Conservation (phyloP, 2,113 vertebrate species). For the Salminus brasiliensis region DNA sequence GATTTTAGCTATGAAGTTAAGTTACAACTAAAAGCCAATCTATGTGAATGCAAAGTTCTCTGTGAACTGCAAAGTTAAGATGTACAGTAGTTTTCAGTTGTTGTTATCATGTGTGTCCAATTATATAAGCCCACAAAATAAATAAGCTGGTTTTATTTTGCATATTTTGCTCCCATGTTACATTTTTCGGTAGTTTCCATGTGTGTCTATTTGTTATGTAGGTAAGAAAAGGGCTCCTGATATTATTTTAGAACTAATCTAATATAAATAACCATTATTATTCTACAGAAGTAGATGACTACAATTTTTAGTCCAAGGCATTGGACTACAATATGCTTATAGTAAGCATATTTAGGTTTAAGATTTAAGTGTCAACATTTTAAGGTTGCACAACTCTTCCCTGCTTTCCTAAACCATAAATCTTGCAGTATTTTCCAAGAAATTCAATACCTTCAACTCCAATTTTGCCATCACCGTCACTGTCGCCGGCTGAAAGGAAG, state of each 20-base stretch:
- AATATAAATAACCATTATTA: no score
- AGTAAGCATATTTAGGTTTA: not conserved
- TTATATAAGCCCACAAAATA: not conserved
- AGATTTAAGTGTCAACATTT: not conserved
- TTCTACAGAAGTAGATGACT: no score
- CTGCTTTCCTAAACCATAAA: not conserved
- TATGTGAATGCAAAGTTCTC: no score
- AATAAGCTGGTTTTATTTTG: not conserved
- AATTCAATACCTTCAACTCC: conserved; percentile 64
- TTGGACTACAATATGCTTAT: no score
- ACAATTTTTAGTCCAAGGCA: no score
- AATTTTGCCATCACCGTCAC: conserved; percentile 68
- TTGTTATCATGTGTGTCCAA: not conserved
- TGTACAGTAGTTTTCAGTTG: not conserved
- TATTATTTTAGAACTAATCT: not conserved
- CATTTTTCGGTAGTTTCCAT: no score
- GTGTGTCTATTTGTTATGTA: no score
- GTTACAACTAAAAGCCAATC: no score
- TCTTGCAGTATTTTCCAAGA: not conserved
- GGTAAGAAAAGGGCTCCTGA: not conserved
- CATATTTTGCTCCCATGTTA: not conserved
- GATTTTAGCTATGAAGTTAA: no score
- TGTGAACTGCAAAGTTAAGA: not conserved
- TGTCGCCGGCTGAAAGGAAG: conserved; percentile 67
- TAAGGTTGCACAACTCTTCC: not conserved